phyloP scores from a whole-genome alignment of 2,113 vertebrate species.

The Prunella himalayana region DNA sequence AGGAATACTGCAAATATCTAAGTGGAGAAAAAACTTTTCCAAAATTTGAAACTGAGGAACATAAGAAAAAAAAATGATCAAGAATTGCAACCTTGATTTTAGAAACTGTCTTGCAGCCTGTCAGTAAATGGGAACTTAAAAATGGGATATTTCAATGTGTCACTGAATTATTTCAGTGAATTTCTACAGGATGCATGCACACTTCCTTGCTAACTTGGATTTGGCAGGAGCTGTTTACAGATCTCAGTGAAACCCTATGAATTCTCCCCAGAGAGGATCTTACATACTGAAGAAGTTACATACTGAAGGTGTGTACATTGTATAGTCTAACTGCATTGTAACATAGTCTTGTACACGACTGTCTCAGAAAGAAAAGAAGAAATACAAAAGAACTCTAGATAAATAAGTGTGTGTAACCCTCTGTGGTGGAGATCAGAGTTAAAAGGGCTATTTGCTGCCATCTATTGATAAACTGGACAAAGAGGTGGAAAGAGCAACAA shows the following conservation, averaged over 20 bases:
- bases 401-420: neutral
- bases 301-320: neutral
- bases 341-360: neutral
- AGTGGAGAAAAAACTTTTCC: neutral
- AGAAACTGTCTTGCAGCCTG: neutral
- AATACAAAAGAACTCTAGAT: neutral
- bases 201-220: neutral
- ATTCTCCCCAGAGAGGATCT: neutral
- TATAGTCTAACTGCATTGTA: neutral
- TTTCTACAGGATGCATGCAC: neutral
- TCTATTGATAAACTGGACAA: constrained; percentile 27
- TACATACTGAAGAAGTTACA: neutral
- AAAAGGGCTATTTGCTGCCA: constrained; percentile 49
- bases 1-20: neutral
- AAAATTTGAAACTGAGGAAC: neutral
- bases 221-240: neutral
- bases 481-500: neutral
- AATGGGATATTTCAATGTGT: neutral
- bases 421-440: neutral
- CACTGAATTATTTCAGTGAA: neutral
- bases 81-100: neutral
- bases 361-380: neutral
- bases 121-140: neutral
- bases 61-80: neutral
- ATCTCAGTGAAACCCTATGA: neutral